Conservation (phyloP, 2,113 vertebrate species). For the Mixornis gularis region DNA sequence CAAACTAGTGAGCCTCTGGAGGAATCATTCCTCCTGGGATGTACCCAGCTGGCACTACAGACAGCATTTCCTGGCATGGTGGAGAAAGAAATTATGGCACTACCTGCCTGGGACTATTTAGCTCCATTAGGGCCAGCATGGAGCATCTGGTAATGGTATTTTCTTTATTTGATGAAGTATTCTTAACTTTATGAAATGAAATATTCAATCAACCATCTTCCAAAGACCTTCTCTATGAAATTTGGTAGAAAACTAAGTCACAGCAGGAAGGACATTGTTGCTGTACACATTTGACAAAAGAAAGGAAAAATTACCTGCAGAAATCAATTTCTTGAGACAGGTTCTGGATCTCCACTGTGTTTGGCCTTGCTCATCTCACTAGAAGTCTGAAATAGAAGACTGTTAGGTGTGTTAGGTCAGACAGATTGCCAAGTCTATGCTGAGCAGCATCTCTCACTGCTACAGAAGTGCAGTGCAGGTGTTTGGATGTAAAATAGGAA, state of each 20-base stretch:
- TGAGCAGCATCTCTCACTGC: not conserved
- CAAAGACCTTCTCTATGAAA: not conserved
- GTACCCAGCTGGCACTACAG: not conserved
- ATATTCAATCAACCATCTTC: not conserved
- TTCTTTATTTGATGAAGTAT: not conserved
- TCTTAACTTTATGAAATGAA: not conserved
- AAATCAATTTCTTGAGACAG: not conserved
- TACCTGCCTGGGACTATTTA: not conserved
- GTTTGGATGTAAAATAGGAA: not conserved
- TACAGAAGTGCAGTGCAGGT: not conserved
- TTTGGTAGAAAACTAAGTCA: not conserved
- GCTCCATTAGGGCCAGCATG: not conserved
- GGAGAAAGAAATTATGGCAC: not conserved
- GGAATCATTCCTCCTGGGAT: not conserved
- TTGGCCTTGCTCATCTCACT: not conserved
- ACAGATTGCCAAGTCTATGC: rapidly evolving
- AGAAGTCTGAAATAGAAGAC: not conserved
- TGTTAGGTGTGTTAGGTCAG: not conserved
- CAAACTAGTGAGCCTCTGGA: not conserved
- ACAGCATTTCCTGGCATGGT: not conserved
- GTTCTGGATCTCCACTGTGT: not conserved
- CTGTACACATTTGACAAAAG: not conserved
- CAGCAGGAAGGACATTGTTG: not conserved
- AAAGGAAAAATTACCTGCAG: not conserved
- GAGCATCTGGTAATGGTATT: not conserved